Evolutionary conservation across 2,113 vertebrate species (phyloP).

Genomic region (Emydocephalus ijimae): DNA sequence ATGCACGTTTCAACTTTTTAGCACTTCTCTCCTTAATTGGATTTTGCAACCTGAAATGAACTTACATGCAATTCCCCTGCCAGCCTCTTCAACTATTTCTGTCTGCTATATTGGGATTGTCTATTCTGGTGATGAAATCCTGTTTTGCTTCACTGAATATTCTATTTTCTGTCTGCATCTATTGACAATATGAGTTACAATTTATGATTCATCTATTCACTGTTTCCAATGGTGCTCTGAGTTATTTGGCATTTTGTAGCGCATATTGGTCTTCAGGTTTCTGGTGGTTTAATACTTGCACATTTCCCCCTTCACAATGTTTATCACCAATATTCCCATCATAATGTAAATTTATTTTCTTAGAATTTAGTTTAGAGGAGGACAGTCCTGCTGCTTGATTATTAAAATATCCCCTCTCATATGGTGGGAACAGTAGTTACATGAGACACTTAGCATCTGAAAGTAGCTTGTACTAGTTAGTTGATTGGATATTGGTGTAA

Average conservation of each 20-base stretch:
- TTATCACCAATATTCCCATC: neutral
- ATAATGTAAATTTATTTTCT: neutral
- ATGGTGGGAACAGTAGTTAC: neutral
- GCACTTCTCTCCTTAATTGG: conserved; percentile 34
- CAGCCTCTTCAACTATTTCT: neutral
- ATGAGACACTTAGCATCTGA: neutral
- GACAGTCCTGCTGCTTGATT: neutral
- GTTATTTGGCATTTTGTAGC: neutral
- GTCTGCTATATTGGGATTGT: conserved; percentile 31
- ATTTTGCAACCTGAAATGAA: conserved; percentile 35
- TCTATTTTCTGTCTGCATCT: conserved; percentile 22
- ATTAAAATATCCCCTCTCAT: neutral
- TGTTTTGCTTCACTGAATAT: conserved; percentile 32
- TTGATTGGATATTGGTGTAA: neutral
- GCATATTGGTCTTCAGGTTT: neutral
- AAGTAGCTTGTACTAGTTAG: neutral
- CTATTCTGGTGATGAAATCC: conserved; percentile 12
- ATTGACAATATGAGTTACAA: neutral
- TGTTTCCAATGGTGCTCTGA: conserved; percentile 7
- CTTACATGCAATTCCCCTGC: neutral
- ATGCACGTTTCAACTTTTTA: neutral
- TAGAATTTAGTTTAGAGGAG: neutral
- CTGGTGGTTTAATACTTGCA: neutral
- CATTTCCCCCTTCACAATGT: conserved; percentile 7
- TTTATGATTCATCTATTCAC: neutral